Conservation (phyloP, 1,140 invertebrate genomes). For the Diprion similis region DNA sequence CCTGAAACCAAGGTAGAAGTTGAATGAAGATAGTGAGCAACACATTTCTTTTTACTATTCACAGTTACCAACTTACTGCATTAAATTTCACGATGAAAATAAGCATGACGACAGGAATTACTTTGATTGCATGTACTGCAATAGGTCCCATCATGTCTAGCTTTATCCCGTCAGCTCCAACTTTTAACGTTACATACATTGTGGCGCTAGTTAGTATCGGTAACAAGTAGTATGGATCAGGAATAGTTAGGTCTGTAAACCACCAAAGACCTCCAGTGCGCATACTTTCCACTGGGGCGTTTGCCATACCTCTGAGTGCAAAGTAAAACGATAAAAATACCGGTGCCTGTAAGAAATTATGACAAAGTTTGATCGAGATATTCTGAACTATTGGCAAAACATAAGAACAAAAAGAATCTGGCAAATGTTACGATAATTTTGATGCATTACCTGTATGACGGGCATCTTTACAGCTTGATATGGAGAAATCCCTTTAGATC, state of each 20-base stretch:
- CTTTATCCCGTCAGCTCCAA: slow-evolving; percentile 80
- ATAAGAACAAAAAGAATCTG: too few relatives aligned
- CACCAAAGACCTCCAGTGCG: slow-evolving; percentile 88
- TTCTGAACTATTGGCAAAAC: not conserved
- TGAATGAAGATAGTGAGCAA: not conserved
- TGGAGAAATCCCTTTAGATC: slow-evolving; percentile 80
- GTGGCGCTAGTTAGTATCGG: slow-evolving; percentile 86
- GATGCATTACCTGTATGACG: slow-evolving; percentile 72
- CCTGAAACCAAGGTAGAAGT: slow-evolving; percentile 60
- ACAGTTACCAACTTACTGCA: slow-evolving; percentile 66
- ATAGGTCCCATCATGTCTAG: slow-evolving; percentile 71
- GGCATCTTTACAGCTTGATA: slow-evolving; percentile 88
- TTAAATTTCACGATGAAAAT: slow-evolving; percentile 90
- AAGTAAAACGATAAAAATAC: slow-evolving; percentile 92
- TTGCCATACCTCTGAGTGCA: slow-evolving; percentile 84
- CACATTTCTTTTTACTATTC: not conserved
- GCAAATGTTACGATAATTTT: slow-evolving; percentile 4
- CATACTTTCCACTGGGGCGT: slow-evolving; percentile 87
- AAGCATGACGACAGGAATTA: slow-evolving; percentile 82
- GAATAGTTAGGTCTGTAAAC: slow-evolving; percentile 90
- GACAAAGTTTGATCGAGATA: slow-evolving; percentile 5
- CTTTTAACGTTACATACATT: slow-evolving; percentile 80
- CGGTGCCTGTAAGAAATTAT: slow-evolving; percentile 69
- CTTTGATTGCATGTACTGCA: slow-evolving; percentile 78
- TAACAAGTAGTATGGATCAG: slow-evolving; percentile 89